These are phyloP conservation scores for Apis dorsata DNA, from an alignment of 1,140 invertebrate species.

Conservation along the genomic window DNA sequence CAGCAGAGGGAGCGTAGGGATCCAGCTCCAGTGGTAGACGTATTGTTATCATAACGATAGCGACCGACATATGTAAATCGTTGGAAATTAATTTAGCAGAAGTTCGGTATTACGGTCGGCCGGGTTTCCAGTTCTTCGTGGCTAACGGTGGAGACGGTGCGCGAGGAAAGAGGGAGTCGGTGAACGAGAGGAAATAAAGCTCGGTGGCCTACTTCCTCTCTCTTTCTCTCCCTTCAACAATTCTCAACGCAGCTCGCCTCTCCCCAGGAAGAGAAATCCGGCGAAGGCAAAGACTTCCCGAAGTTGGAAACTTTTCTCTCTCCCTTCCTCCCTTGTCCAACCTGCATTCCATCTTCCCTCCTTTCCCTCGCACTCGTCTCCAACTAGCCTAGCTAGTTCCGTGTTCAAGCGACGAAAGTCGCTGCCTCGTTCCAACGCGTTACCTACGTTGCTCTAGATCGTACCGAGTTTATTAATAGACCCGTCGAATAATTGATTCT, in stretches of 20 bases:
- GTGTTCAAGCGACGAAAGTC: slow-evolving; percentile 39
- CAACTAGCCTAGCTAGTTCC: background rate
- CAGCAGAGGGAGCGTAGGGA: background rate
- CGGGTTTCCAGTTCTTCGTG: slow-evolving; percentile 21
- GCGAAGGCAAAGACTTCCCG: slow-evolving; percentile 43
- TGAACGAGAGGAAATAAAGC: slow-evolving; percentile 62
- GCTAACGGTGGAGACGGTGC: slow-evolving; percentile 38
- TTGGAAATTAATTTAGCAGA: slow-evolving; percentile 69
- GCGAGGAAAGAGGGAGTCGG: slow-evolving; percentile 1
- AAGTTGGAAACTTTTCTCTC: slow-evolving; percentile 40
- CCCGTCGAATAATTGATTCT: slow-evolving; percentile 59
- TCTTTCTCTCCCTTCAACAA: background rate
- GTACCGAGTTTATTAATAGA: slow-evolving; percentile 48
- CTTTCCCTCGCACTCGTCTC: slow-evolving; percentile 4
- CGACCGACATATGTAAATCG: slow-evolving; percentile 66
- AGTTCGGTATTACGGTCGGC: slow-evolving; percentile 51
- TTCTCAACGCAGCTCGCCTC: background rate
- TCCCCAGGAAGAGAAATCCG: slow-evolving; percentile 28
- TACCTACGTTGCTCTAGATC: slow-evolving; percentile 44
- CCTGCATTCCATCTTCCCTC: background rate
- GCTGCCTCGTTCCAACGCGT: too few species aligned
- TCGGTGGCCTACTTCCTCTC: slow-evolving; percentile 60
- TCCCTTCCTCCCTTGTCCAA: background rate
- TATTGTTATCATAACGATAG: slow-evolving; percentile 63
- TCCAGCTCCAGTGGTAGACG: background rate